Base-by-base conservation (phyloP, 2,797 vertebrate species). In the Hydrocynus forskahlii region DNA sequence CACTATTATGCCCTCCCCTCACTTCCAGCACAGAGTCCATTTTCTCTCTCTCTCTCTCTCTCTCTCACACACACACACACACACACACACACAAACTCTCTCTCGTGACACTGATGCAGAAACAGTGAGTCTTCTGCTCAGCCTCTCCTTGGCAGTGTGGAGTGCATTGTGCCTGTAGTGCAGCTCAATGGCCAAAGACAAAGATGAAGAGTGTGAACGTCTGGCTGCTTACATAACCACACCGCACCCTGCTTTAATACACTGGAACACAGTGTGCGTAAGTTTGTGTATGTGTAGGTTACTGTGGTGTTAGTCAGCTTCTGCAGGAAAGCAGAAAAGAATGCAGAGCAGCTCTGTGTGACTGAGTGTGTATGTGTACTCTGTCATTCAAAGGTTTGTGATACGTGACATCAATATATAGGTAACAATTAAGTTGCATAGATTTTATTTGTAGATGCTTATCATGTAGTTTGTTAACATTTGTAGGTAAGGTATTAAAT, bases 11-110 rank as follows among this genome's bases (percentile, higher is more conserved):
- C 38, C n/a, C 5, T 48, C 17, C 21, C 16, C 21, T 14, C 25
- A 25, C 38, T 82, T 74, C 35, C 77, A 80, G 69, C 69, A 71
- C 14, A 10, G 13, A 62, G 64, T 80, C 73, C 50, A 35, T 66
- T 29, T 29, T 29, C 29, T 29, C 29, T 29, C 29, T 29, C 29
- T 29, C 29, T 29, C 29, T 29, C 29, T 29, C 29, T 29, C 29
- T 29, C 29, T 29, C 29, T 29, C 29, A 1, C 29, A 1, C 29
- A 1, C 45, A 52, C 69, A 55, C 67, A 79, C 43, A 43, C 43
- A 43, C 43, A 9, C 29, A 29, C 29, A 29, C 66, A 78, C 76
- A 70, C 71, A 64, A 8, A 29, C 68, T 23, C 29, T 57, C 60
- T 43, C 50, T 57, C 66, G 64, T 59, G 43, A 81, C 5, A 35